Evolutionary conservation across 1,140 invertebrate species (phyloP).

Genomic region (Scaptomyza graminum): DNA sequence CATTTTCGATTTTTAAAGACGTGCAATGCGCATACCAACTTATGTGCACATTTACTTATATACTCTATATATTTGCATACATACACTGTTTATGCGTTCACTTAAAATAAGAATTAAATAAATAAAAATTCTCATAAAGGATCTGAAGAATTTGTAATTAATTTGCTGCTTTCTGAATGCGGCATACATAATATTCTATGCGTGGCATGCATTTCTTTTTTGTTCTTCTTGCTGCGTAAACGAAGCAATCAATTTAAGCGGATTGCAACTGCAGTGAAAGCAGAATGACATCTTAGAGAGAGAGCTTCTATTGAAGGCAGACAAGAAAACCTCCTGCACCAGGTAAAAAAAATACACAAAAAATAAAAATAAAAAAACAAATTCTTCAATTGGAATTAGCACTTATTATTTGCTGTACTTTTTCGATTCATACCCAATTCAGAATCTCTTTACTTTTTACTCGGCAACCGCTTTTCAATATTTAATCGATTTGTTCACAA

Average conservation of each 20-base stretch:
- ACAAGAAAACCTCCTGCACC: slow-evolving; percentile 3
- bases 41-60: slow-evolving; percentile 20
- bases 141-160: slow-evolving; percentile 75
- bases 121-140: slow-evolving; percentile 35
- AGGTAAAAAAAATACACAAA: neutral
- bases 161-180: slow-evolving; percentile 21
- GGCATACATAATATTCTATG: slow-evolving; percentile 36
- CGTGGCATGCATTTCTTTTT: slow-evolving; percentile 10
- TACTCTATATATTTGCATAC: neutral
- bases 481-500: slow-evolving; percentile 67
- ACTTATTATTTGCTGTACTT: neutral
- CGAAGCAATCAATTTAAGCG: slow-evolving; percentile 73
- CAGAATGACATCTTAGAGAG: neutral
- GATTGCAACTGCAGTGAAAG: slow-evolving; percentile 38
- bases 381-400: slow-evolving; percentile 5
- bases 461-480: slow-evolving; percentile 64
- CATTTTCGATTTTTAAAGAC: neutral
- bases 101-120: neutral
- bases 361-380: neutral
- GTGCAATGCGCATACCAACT: neutral
- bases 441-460: slow-evolving; percentile 10
- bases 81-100: slow-evolving; percentile 34
- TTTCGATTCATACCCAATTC: slow-evolving; percentile 2
- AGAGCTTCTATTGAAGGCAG: slow-evolving; percentile 1
- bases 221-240: neutral